Conservation (phyloP, 2,113 vertebrate genomes). For the Parotia lawesii region DNA sequence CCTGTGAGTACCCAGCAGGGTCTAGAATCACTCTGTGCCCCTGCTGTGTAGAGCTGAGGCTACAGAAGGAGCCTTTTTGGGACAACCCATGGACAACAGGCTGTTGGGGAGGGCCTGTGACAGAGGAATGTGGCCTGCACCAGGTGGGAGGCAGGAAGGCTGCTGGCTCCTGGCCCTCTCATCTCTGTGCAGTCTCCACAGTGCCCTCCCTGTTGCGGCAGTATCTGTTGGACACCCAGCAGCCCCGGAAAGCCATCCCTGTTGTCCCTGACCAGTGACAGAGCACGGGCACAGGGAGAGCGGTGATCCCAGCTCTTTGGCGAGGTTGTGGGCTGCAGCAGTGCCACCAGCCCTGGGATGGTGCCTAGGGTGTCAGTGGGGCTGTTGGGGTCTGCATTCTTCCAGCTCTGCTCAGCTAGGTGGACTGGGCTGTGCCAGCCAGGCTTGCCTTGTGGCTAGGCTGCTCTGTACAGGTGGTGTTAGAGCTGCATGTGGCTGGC, state of each 20-base stretch:
- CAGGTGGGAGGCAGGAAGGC: neutral
- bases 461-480: neutral
- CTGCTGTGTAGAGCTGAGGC: neutral
- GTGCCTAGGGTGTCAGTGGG: neutral
- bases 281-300: neutral
- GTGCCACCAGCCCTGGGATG: neutral
- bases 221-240: neutral
- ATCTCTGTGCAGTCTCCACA: neutral
- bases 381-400: neutral
- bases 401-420: neutral
- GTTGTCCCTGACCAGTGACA: neutral
- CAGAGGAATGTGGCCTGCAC: neutral
- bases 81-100: neutral
- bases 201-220: neutral
- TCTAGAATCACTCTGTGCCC: neutral
- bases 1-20: neutral
- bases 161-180: neutral
- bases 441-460: neutral
- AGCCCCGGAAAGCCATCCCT: neutral
- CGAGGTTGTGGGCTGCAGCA: neutral
- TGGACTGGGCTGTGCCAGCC: neutral
- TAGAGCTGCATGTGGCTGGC: neutral
- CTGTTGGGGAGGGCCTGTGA: neutral
- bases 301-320: rapidly evolving
- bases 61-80: neutral